Evolutionary conservation across 2,888 invertebrate species (phyloP).

Genomic region (Oxycera nigricornis): DNA sequence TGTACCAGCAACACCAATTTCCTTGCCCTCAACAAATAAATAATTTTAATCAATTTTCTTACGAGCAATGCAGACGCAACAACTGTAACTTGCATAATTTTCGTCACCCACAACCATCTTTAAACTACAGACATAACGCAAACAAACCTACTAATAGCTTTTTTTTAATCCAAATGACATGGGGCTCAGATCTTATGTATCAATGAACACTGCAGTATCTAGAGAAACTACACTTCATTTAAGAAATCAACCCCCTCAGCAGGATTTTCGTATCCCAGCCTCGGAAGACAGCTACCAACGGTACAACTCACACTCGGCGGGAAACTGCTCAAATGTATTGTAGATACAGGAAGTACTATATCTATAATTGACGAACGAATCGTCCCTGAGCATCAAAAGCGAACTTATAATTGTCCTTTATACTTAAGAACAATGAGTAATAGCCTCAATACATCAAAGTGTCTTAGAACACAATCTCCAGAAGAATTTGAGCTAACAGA

Average conservation of each 20-base stretch:
- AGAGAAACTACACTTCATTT: neutral
- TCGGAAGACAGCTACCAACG: conserved; percentile 2
- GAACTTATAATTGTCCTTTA: too few relatives aligned
- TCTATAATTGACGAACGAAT: neutral
- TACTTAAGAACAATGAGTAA: neutral
- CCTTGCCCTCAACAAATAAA: neutral
- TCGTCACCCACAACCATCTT: neutral
- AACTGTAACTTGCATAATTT: neutral
- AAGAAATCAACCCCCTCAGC: neutral
- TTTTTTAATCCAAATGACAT: neutral
- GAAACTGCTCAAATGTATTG: neutral
- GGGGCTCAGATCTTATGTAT: neutral
- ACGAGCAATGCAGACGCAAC: neutral
- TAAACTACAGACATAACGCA: neutral
- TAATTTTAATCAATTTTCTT: too few relatives aligned
- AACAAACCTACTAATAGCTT: too few relatives aligned
- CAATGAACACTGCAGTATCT: conserved; percentile 6
- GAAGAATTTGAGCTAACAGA: neutral
- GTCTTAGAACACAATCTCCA: neutral
- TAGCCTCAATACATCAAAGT: too few relatives aligned
- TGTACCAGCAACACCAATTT: neutral
- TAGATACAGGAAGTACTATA: neutral
- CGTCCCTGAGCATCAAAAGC: conserved; percentile 12
- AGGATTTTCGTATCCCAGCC: conserved; percentile 14
- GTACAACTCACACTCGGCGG: too few relatives aligned